These are phyloP conservation scores for human DNA, from an alignment of 2,113 vertebrate genomes.

Conservation along the genomic window DNA sequence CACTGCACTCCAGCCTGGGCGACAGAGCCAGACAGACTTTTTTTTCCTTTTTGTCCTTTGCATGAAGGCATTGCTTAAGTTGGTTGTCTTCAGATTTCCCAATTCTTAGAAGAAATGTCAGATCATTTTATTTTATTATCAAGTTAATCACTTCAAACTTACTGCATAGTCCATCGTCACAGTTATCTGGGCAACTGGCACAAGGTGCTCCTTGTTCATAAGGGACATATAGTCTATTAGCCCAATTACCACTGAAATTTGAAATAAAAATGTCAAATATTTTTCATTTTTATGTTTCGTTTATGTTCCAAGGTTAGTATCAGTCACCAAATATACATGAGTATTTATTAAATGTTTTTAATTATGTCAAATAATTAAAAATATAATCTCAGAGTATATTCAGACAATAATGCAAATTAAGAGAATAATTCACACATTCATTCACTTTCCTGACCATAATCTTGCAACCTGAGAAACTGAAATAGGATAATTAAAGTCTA, in stretches of 20 bases:
- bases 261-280: constrained; percentile 26
- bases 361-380: not conserved
- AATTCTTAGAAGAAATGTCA: not conserved
- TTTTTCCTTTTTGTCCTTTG: not conserved
- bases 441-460: not conserved
- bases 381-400: not conserved
- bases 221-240: not conserved
- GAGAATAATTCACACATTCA: not conserved
- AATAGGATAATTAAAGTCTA: not conserved
- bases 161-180: constrained; percentile 82
- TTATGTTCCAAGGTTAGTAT: not conserved
- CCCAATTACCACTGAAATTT: constrained; percentile 79
- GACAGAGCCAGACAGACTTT: not conserved
- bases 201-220: constrained; percentile 76
- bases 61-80: not conserved
- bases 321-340: not conserved
- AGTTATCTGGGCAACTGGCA: constrained; percentile 74
- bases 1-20: not conserved
- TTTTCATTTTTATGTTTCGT: not conserved
- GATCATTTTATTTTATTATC: not conserved
- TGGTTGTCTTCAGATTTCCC: not conserved
- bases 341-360: not conserved
- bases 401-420: not conserved
- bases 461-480: not conserved
- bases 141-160: constrained; percentile 66